A percentile compares a stretch with the other conserved stretches of the same genome.
Conservation (phyloP, 1,140 invertebrate genomes). For the Camponotus floridanus region DNA sequence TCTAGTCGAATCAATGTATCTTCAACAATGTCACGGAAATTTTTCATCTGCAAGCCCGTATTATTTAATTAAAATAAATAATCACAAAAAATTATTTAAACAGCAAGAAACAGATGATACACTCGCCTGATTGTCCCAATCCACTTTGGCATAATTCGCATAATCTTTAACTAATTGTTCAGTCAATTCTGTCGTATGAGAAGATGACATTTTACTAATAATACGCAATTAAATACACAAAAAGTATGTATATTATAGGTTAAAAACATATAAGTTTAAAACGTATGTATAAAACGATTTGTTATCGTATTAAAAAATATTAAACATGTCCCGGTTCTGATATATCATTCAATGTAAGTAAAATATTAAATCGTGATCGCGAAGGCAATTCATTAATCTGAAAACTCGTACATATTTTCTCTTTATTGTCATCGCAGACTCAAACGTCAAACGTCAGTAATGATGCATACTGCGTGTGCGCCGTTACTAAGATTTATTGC, state of each 20-base stretch:
- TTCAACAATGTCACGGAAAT: constrained; percentile 74
- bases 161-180: constrained; percentile 77
- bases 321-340: neutral
- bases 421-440: neutral
- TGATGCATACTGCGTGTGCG: neutral
- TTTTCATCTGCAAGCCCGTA: constrained; percentile 67
- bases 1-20: constrained; percentile 79
- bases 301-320: neutral
- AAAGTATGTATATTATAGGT: constrained; percentile 18
- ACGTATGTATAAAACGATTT: neutral
- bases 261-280: constrained; percentile 11
- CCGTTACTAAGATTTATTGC: neutral
- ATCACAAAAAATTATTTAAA: neutral
- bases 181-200: constrained; percentile 47
- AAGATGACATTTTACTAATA: constrained; percentile 59
- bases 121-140: constrained; percentile 71
- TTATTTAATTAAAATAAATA: neutral
- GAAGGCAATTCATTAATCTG: neutral
- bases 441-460: neutral
- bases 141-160: constrained; percentile 74
- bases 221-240: neutral
- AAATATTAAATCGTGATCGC: neutral
- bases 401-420: neutral
- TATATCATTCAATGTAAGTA: neutral
- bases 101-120: neutral